Conservation (phyloP, 2,797 vertebrate species). For the Smutsia temminckii region DNA sequence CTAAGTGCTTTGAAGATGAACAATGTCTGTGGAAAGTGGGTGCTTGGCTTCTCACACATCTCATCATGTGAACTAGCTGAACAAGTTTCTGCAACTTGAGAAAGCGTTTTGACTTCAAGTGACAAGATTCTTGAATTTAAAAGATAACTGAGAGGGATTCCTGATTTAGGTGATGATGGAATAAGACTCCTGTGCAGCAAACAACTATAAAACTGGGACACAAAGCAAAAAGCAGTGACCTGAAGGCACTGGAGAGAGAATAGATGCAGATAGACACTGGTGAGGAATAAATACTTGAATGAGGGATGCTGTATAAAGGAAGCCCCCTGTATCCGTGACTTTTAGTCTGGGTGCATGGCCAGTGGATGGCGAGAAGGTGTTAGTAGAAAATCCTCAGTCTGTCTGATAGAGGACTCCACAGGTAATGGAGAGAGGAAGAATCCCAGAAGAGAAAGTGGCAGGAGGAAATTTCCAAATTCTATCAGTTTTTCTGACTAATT, state of each 20-base stretch:
- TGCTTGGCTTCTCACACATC: neutral
- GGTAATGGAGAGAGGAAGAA: constrained; percentile 13
- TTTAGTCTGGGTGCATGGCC: neutral
- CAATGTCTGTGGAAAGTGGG: neutral
- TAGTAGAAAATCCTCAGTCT: neutral
- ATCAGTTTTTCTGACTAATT: neutral
- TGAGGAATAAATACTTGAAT: neutral
- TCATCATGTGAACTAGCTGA: neutral
- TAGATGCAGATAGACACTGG: neutral
- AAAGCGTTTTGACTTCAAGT: constrained; percentile 19
- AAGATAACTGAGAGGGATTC: neutral
- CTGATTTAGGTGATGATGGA: constrained; percentile 4
- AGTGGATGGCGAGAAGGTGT: neutral
- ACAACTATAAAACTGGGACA: neutral
- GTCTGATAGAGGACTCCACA: neutral
- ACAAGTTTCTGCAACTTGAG: neutral
- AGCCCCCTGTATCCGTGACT: neutral
- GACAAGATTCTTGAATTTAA: constrained; percentile 32
- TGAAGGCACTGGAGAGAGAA: neutral
- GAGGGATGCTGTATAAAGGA: neutral
- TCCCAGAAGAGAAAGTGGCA: neutral
- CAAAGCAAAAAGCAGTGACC: constrained; percentile 3
- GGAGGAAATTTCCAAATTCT: neutral
- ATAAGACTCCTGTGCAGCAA: neutral
- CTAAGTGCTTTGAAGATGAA: constrained; percentile 32